Conservation (phyloP, 1,140 invertebrate species). For the Aphelenchoides fujianensis region DNA sequence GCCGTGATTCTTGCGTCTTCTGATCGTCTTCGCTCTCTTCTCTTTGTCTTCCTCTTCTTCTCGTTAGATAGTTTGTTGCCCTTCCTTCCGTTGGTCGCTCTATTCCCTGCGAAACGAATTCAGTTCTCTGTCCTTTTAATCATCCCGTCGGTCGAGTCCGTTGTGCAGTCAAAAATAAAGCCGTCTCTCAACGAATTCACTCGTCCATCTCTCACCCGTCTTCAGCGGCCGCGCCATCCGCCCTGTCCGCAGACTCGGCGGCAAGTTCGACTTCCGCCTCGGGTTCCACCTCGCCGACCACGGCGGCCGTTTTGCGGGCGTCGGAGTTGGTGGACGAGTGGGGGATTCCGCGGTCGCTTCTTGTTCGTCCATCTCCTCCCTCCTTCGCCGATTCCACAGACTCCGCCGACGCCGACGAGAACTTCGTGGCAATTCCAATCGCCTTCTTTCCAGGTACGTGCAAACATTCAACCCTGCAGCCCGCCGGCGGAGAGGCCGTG, state of each 20-base stretch:
- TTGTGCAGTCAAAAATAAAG: too few relatives aligned
- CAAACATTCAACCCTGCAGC: too few relatives aligned
- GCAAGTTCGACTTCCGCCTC: neutral
- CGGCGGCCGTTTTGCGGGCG: neutral
- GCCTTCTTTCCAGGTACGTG: conserved; percentile 38
- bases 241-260: neutral
- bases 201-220: neutral
- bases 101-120: neutral
- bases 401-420: neutral
- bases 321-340: neutral
- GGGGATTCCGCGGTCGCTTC: too few relatives aligned
- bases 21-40: neutral
- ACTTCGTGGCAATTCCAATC: conserved; percentile 24
- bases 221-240: neutral
- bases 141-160: too few relatives aligned
- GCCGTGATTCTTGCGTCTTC: too few relatives aligned
- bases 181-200: neutral
- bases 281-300: neutral
- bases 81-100: neutral
- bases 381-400: conserved; percentile 4
- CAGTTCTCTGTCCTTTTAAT: neutral
- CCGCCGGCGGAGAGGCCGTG: neutral
- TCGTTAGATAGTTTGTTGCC: neutral
- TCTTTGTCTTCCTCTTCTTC: neutral
- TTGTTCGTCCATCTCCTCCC: neutral